Percentiles rank a stretch among this genome's conserved stretches.
Evolutionary conservation across 2,888 invertebrate species (phyloP).

Genomic region (Megastigmus dorsalis): DNA sequence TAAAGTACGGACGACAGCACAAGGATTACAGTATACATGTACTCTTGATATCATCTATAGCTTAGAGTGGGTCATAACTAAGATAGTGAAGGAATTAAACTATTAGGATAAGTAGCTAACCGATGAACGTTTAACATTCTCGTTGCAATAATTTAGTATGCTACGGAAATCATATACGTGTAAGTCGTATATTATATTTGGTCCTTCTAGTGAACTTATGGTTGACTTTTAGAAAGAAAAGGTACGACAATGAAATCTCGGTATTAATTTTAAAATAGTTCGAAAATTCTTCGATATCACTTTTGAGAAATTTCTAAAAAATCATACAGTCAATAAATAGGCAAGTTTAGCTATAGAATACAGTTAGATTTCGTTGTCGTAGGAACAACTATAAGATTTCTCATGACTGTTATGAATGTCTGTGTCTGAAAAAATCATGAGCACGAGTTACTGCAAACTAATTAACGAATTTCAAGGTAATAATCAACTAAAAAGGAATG

Average conservation of each 20-base stretch:
- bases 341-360: no score
- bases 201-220: constrained; percentile 22
- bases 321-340: no score
- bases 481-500: constrained; percentile 38
- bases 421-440: constrained; percentile 51
- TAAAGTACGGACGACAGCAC: constrained; percentile 29
- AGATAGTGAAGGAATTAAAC: constrained; percentile 27
- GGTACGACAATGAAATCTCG: constrained; percentile 46
- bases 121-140: constrained; percentile 40
- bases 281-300: no score
- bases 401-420: constrained; percentile 54
- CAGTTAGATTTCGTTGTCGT: constrained; percentile 39
- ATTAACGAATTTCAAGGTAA: constrained; percentile 34
- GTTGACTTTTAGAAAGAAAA: constrained; percentile 10
- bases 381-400: constrained; percentile 25
- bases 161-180: constrained; percentile 44
- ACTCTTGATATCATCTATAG: constrained; percentile 15
- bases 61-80: constrained; percentile 9
- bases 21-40: constrained; percentile 34
- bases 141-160: constrained; percentile 6
- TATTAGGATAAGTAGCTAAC: constrained; percentile 27
- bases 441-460: constrained; percentile 47
- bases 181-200: constrained; percentile 45
- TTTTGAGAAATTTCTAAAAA: no score
- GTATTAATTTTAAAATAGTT: no score